phyloP scores from a whole-genome alignment of 2,113 vertebrate species.

The Chroicocephalus ridibundus region DNA sequence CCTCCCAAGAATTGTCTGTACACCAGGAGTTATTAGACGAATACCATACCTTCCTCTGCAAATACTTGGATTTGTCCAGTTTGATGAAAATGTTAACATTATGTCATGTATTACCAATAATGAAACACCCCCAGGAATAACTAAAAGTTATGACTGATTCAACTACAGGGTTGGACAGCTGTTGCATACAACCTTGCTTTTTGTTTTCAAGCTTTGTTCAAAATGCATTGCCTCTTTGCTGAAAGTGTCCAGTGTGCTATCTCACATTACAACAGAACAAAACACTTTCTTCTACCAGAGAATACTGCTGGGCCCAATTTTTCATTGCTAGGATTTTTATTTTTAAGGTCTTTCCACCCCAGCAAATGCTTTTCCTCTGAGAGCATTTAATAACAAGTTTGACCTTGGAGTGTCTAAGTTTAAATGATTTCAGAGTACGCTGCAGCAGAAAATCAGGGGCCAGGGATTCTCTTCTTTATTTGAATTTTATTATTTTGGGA shows the following conservation, averaged over 20 bases:
- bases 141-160: neutral
- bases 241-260: neutral
- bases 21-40: neutral
- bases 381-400: slow-evolving; percentile 49
- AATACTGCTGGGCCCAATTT: neutral
- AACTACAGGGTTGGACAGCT: neutral
- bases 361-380: slow-evolving; percentile 31
- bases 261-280: neutral
- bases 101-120: neutral
- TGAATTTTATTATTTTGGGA: slow-evolving; percentile 64
- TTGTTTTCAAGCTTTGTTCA: neutral
- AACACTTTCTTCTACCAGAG: neutral
- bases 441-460: slow-evolving; percentile 7
- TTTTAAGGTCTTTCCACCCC: neutral
- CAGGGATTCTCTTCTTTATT: slow-evolving; percentile 46
- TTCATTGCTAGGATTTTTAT: neutral
- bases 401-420: slow-evolving; percentile 30
- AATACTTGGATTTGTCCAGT: neutral
- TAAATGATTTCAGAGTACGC: neutral
- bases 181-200: neutral
- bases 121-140: neutral
- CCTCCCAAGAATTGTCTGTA: neutral
- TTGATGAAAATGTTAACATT: neutral
- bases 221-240: neutral
- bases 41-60: neutral